Evolutionary conservation across 1,140 invertebrate species (phyloP), one percentile per base, ranked within the genome.

Genomic region (Apocrypta bakeri): DNA sequence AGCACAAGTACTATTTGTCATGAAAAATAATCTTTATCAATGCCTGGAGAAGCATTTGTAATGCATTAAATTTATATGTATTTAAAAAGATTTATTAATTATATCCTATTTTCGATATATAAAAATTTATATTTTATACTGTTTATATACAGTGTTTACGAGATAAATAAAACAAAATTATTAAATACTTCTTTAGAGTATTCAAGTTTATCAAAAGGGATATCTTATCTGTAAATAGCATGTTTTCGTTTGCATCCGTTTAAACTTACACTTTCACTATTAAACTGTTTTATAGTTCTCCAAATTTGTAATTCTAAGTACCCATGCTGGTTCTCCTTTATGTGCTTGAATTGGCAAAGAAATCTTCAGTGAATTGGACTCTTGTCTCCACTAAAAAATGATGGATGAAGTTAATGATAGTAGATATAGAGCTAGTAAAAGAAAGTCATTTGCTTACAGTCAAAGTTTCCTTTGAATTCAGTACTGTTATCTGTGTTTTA

Each of bases 251-350:
- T n/a, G n/a, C n/a, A n/a, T n/a, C n/a, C n/a, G n/a, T n/a, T n/a
- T n/a, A n/a, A n/a, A 7, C 1, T 3, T 17, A 56, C 48, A 56
- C 14, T 17, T 21, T 56, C 1, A 66, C 76, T 9, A 29, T 63
- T 42, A 56, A 40, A 42, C 79, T 69, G 76, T 64, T 75, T 61
- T 66, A 69, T 81, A n/a, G n/a, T 78, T 27, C 33, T n/a, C 2
- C 7, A 12, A 63, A 74, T 83, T 63, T 75, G 40, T 76, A 69
- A 91, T 86, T 84, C 85, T 86, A 7, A 92, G n/a, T 9, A 88
- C 88, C 91, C 91, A 92, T 71, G 87, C 91, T 76, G 91, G 90
- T 76, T 89, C 80, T 71, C 88, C 90, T 84, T 78, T 87, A 12
- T 91, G 84, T 64, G 75, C 83, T 74, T 86, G 81, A 25, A 66